phyloP scores from a whole-genome alignment of 1,140 invertebrate species.

The Delia radicum region DNA sequence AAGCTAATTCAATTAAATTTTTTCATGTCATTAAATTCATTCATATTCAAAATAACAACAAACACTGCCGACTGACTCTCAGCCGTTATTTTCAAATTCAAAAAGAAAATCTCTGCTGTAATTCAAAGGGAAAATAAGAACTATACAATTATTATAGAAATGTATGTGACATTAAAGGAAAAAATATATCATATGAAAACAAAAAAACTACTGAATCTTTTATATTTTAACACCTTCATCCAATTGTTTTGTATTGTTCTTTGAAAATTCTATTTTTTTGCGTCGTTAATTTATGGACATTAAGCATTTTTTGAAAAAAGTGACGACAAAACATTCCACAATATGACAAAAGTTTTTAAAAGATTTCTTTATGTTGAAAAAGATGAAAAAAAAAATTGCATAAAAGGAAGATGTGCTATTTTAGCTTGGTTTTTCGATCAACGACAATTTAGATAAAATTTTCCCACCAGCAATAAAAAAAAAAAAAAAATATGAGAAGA shows the following conservation, averaged over 20 bases:
- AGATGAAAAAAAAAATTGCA: neutral
- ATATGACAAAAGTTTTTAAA: constrained; percentile 48
- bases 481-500: neutral
- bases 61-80: neutral
- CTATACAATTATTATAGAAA: too few species aligned
- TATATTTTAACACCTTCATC: constrained; percentile 54
- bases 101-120: neutral
- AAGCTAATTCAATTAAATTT: neutral
- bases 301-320: constrained; percentile 46
- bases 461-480: constrained; percentile 48
- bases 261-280: constrained; percentile 19
- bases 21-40: neutral
- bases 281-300: constrained; percentile 53
- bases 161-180: neutral
- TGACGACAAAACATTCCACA: constrained; percentile 57
- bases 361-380: constrained; percentile 11
- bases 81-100: neutral
- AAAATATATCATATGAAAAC: neutral
- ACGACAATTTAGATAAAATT: constrained; percentile 56
- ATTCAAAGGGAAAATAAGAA: neutral
- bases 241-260: constrained; percentile 44
- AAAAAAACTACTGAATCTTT: constrained; percentile 25
- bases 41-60: neutral
- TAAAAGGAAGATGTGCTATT: neutral
- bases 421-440: constrained; percentile 31